Evolutionary conservation across 2,888 invertebrate species (phyloP), one percentile per base, ranked within the genome.

Genomic region (Eremobia ochroleuca): DNA sequence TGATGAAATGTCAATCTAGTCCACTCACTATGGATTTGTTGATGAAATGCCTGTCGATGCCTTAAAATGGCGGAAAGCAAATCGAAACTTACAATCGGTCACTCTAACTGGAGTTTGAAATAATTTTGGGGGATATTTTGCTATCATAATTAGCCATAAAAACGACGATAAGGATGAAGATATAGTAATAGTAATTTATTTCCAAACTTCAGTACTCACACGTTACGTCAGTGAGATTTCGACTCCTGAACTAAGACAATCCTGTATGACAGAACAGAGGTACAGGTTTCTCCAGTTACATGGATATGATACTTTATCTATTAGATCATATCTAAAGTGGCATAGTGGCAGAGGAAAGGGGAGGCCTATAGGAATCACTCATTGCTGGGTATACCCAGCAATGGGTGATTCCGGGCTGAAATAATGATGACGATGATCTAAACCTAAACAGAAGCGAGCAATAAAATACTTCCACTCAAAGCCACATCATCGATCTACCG

Each of bases 1-100:
- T 67, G 61, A 81, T 85, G 76, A 85, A 82, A 85, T 72, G 76
- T 61, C 82, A 72, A 72, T 72, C 34, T 55, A 71, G 71, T 46
- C 49, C 21, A 37, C 46, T 52, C 68, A 72, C 18, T 34, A 66
- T 49, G 2, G 52, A 66, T 73, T 73, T 62, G 83, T 46, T 40
- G 40, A 40, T 77, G 61, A 66, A 70, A 83, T 65, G 28, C 25
- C 58, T 9, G 31, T 15, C 58, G 18, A 46, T 52, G 31, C 15
- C 11, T 46, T 46, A 49, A 58, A 72, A n/a, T 55, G 3, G 21
- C 59, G n/a, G 25, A 61, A 31, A 40, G 52, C 4, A 34, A 70
- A 70, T 43, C 13, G 11, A 49, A 13, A 18, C 31, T 25, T 31
- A 0, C 18, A 34, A 67, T 68, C 21, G n/a, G 52, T 55, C 0